Evolutionary conservation across 2,797 vertebrate genomes (phyloP).

Genomic region (Galagoides demidoff): DNA sequence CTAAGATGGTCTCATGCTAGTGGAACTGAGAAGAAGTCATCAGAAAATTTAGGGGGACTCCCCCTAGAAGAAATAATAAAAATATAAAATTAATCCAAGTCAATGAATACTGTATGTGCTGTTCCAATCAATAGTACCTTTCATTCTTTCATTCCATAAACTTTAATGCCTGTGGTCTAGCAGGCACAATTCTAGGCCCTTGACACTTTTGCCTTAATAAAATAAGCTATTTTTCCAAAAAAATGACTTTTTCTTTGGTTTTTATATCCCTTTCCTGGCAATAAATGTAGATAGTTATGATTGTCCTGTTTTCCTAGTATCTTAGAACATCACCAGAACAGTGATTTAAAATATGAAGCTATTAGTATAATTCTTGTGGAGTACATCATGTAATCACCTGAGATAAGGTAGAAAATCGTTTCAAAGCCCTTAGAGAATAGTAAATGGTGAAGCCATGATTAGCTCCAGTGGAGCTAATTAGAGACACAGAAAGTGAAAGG

Average conservation of each 20-base stretch:
- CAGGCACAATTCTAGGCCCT: not conserved
- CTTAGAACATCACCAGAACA: not conserved
- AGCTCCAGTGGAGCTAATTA: not conserved
- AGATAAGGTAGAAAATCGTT: not conserved
- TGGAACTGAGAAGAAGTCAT: not conserved
- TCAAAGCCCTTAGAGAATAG: not conserved
- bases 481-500: not conserved
- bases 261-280: not conserved
- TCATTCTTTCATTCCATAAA: not conserved
- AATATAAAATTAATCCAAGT: not conserved
- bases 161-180: not conserved
- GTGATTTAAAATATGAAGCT: not conserved
- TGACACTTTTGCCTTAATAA: not conserved
- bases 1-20: not conserved
- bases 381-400: not conserved
- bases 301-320: not conserved
- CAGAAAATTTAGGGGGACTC: not conserved
- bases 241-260: not conserved
- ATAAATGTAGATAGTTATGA: not conserved
- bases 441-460: too few species aligned
- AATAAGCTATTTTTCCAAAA: not conserved
- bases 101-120: not conserved
- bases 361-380: not conserved
- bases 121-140: constrained; percentile 17
- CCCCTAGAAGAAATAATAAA: not conserved